A percentile compares a stretch with the other conserved stretches of the same genome.
These are phyloP conservation scores for Mastacembelus armatus DNA, from an alignment of 2,797 vertebrate species.

Conservation along the genomic window DNA sequence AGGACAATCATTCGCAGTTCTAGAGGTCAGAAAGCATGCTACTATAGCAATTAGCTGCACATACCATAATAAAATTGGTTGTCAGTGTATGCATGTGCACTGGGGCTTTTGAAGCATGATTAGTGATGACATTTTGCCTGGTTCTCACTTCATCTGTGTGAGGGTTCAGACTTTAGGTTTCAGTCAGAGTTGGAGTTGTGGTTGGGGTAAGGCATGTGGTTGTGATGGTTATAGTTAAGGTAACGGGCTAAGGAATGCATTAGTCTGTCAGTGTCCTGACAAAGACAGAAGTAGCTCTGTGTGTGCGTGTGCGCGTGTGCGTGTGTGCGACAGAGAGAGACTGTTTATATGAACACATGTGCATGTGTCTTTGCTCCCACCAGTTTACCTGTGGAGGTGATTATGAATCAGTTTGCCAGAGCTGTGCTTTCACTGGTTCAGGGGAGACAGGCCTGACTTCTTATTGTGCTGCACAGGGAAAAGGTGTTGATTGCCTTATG, in stretches of 20 bases:
- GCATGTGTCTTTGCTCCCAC: slow-evolving; percentile 27
- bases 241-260: too few relatives aligned
- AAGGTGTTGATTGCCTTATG: slow-evolving; percentile 67
- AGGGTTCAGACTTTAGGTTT: too few relatives aligned
- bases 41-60: background rate
- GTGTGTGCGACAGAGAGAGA: too few relatives aligned
- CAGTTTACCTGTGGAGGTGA: slow-evolving; percentile 61
- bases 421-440: slow-evolving; percentile 27
- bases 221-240: too few relatives aligned
- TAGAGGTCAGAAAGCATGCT: background rate
- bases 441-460: slow-evolving; percentile 13
- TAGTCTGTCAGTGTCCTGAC: too few relatives aligned
- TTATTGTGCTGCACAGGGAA: slow-evolving; percentile 22
- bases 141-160: too few relatives aligned
- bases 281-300: too few relatives aligned
- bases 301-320: background rate
- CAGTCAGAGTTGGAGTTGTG: too few relatives aligned
- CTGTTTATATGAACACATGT: background rate
- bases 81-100: too few relatives aligned
- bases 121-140: too few relatives aligned
- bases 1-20: slow-evolving; percentile 3
- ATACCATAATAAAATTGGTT: background rate
- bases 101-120: too few relatives aligned
- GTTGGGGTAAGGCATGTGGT: too few relatives aligned
- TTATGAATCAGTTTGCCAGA: slow-evolving; percentile 51